Evolutionary conservation across 2,888 invertebrate genomes (phyloP).

Genomic region (Bedellia somnulentella): DNA sequence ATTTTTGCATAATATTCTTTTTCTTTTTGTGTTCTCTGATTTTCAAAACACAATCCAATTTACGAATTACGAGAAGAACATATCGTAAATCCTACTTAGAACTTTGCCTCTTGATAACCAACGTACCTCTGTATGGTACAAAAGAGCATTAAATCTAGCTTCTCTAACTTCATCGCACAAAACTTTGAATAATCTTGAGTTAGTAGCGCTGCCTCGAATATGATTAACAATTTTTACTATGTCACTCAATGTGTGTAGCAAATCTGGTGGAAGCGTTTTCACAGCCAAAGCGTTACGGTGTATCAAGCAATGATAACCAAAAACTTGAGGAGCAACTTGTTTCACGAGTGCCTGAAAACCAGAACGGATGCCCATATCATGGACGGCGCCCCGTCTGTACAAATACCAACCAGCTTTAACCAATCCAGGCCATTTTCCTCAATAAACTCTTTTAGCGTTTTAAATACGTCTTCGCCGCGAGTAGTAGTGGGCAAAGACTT

Average conservation of each 20-base stretch:
- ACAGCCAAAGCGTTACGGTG: constrained; percentile 11
- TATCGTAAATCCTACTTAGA: constrained; percentile 11
- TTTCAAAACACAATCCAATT: constrained; percentile 11
- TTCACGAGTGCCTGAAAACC: constrained; percentile 10
- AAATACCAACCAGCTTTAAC: constrained; percentile 9
- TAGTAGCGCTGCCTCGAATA: constrained; percentile 4
- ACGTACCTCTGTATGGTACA: constrained; percentile 5
- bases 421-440: constrained; percentile 8
- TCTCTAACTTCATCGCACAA: constrained; percentile 6
- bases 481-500: constrained; percentile 9
- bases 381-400: constrained; percentile 8
- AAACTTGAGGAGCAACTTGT: constrained; percentile 9
- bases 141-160: constrained; percentile 6
- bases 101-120: constrained; percentile 9
- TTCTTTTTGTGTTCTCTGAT: constrained; percentile 9
- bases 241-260: constrained; percentile 9
- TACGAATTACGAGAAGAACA: no score
- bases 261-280: constrained; percentile 10
- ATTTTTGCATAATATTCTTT: constrained; percentile 10
- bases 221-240: constrained; percentile 10
- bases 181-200: constrained; percentile 3
- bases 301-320: constrained; percentile 8
- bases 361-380: constrained; percentile 9
- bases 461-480: constrained; percentile 9
- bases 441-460: constrained; percentile 8